A percentile compares a stretch with the other conserved stretches of the same genome.
Evolutionary conservation across 2,888 invertebrate genomes (phyloP).

Genomic region (Apodemia duryi): DNA sequence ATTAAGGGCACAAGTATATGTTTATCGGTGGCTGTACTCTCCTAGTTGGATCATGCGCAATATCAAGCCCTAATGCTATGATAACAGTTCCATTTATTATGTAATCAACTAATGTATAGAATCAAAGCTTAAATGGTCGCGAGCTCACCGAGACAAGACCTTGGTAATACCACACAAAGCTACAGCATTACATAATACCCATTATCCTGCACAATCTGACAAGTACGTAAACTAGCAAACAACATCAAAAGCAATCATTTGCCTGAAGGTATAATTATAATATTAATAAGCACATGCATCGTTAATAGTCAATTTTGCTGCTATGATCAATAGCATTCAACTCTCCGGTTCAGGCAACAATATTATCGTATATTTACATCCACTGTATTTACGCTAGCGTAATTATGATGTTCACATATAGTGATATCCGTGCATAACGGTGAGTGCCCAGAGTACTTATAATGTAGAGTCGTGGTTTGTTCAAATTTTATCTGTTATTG

Average conservation of each 20-base stretch:
- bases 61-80: no score
- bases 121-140: neutral
- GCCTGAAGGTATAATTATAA: constrained; percentile 6
- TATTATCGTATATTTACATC: constrained; percentile 21
- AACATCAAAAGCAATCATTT: constrained; percentile 12
- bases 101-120: no score
- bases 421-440: constrained; percentile 12
- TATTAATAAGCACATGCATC: neutral
- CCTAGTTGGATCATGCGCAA: no score
- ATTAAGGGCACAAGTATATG: no score
- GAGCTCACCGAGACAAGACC: neutral
- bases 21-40: no score
- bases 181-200: neutral
- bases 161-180: no score
- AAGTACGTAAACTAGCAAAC: constrained; percentile 7
- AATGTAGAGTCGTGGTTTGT: neutral
- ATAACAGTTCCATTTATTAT: no score
- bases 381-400: constrained; percentile 18
- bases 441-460: neutral
- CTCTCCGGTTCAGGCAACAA: constrained; percentile 14
- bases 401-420: constrained; percentile 18
- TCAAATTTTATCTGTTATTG: neutral
- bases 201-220: neutral
- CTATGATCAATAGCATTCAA: constrained; percentile 15
- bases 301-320: constrained; percentile 7